Evolutionary conservation across 2,113 vertebrate genomes (phyloP), one percentile per base, ranked within the genome.

Genomic region (Castor canadensis): DNA sequence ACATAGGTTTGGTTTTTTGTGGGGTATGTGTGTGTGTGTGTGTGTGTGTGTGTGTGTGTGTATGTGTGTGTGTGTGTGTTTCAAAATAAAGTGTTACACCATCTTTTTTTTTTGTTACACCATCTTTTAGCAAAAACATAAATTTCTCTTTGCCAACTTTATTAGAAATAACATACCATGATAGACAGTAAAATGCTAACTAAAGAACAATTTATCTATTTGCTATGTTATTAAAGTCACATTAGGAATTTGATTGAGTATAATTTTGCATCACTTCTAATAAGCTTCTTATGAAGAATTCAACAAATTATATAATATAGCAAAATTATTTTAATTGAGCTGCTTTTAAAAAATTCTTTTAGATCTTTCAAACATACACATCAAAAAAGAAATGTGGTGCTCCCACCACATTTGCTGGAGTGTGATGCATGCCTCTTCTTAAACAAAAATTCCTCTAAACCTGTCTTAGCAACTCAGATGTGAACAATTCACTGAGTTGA

Each of bases 41-140:
- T 47, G 26, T n/a, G 32, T 45, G 4, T 38, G 4, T 97, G 96
- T 92, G 15, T 15, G 54, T 40, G 24, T n/a, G 32, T 45, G 4
- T 56, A 15, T 97, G 96, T 92, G n/a, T n/a, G n/a, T n/a, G n/a
- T n/a, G n/a, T n/a, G n/a, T n/a, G n/a, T n/a, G n/a, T 97, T 54
- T 84, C 87, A 79, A 98, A 98, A 60, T 76, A 95, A 97, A 94
- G 28, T 97, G 92, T 94, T 97, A 97, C 52, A 96, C 80, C 54
- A 32, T 93, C 95, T 98, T 52, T 52, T 9, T 52, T 52, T 9
- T 52, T 52, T 97, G 92, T 95, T 97, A 97, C 54, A 97, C 76
- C 49, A n/a, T 94, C 95, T 98, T 97, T 82, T 19, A 73, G 19
- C 3, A 32, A n/a, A 97, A 94, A 72, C 97, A 71, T 66, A 93